These are phyloP conservation scores for Cyrtodaria siliqua DNA, from an alignment of 2,888 invertebrate species.

Conservation along the genomic window DNA sequence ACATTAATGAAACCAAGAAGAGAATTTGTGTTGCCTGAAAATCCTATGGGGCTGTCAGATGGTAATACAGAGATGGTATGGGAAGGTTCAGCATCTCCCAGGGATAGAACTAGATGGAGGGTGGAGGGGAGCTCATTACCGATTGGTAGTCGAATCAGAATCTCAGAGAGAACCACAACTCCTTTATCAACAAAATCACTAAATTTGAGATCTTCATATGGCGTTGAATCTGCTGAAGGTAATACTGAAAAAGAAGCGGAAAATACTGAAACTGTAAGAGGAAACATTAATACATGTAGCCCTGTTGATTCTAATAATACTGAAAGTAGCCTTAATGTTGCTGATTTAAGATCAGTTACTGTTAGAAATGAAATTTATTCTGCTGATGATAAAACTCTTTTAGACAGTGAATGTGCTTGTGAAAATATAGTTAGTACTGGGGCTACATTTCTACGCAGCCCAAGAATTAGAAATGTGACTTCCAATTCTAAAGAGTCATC, in stretches of 20 bases:
- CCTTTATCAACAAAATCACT: constrained; percentile 49
- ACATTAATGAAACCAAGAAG: constrained; percentile 1
- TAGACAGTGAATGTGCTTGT: constrained; percentile 6
- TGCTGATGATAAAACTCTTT: constrained; percentile 2
- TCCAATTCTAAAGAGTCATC: constrained; percentile 51
- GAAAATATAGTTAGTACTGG: constrained; percentile 34
- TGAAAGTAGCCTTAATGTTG: neutral
- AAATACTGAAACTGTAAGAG: neutral
- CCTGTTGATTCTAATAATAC: neutral
- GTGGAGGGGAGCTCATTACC: constrained; percentile 26
- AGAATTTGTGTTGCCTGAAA: neutral
- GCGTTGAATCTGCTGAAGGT: neutral
- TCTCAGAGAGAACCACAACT: constrained; percentile 48
- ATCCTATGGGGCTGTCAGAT: neutral
- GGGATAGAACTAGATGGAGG: constrained; percentile 54
- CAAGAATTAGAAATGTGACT: constrained; percentile 43
- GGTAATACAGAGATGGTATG: neutral
- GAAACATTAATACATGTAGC: neutral
- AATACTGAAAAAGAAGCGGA: neutral
- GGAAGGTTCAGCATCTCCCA: neutral
- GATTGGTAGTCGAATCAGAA: constrained; percentile 33
- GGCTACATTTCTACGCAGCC: constrained; percentile 57
- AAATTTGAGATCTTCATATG: neutral
- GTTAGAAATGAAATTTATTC: constrained; percentile 4
- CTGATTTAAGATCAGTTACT: neutral